Base-by-base conservation (phyloP, 1,140 invertebrate species). In the Philotrypesis tridentata region DNA sequence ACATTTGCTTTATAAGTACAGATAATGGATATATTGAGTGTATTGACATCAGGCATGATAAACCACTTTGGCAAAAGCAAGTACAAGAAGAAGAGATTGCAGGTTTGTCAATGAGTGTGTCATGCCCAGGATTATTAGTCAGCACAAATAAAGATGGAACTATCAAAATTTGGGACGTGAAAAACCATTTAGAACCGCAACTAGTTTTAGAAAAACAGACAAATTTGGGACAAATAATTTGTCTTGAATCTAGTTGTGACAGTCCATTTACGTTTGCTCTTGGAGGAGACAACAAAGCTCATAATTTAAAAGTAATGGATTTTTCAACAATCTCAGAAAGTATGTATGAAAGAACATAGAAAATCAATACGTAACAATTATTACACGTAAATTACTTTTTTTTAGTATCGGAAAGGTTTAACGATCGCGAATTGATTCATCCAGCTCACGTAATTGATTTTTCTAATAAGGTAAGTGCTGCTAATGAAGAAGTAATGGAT, bases 71-170 rank as follows among this genome's bases (percentile, higher is more conserved):
- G 96, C 94, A 94, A 55, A 87, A 97, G 3, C 91, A 94, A 81
- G 96, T 96, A 6, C 97, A 98, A 88, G 93, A 94, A 77, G 94
- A 97, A 85, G 95, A 97, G 92, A 94, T 97, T 27, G 96, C 96
- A 85, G 96, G 96, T 85, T 89, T 97, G 37, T 93, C 93, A 72
- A 88, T 96, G 43, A 96, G 95, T 87, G 89, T 93, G 14, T 91
- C 93, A 67, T 94, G 95, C 75, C 94, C 94, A 12, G 95, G 96
- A 1, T 91, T 95, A 43, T 91, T 98, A 87, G 91, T 97, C 8
- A 96, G 96, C 1, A 91, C 93, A 25, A 95, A 96, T 17, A 93
- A 93, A 23, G 96, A 98, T 89, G 94, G 95, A 79, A 92, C 91
- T 14, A 87, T 97, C 2, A 97, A 97, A 92, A 93, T 96, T 11